Conservation (phyloP, 2,888 invertebrate genomes). For the Hymenopus coronatus region DNA sequence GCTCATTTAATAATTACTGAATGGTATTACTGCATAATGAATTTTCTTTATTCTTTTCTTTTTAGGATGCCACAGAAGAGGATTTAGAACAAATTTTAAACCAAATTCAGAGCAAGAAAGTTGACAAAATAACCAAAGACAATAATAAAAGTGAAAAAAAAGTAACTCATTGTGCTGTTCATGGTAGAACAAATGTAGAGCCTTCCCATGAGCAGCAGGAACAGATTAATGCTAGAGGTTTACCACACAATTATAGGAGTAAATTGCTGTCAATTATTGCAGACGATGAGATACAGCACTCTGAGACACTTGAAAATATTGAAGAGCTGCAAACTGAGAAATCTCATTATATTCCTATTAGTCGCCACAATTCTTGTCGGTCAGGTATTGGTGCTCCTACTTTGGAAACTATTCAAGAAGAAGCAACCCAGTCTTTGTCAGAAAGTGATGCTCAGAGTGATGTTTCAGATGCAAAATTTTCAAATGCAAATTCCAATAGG, state of each 20-base stretch:
- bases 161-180: background rate
- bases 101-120: background rate
- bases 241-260: background rate
- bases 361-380: background rate
- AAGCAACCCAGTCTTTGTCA: background rate
- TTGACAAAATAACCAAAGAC: background rate
- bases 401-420: background rate
- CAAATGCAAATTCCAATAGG: background rate
- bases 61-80: background rate
- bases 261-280: background rate
- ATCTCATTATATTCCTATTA: background rate
- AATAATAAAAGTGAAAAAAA: background rate
- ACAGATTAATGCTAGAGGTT: background rate
- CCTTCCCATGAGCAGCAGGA: background rate
- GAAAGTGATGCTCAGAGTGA: background rate
- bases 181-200: background rate
- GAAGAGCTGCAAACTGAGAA: background rate
- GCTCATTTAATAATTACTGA: too few species aligned
- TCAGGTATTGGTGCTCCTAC: background rate
- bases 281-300: background rate
- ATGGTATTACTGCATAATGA: too few species aligned
- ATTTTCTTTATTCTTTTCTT: background rate
- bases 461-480: background rate
- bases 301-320: background rate
- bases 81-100: background rate